Conservation (phyloP, 2,113 vertebrate species). For the Grammomys dolichurus region DNA sequence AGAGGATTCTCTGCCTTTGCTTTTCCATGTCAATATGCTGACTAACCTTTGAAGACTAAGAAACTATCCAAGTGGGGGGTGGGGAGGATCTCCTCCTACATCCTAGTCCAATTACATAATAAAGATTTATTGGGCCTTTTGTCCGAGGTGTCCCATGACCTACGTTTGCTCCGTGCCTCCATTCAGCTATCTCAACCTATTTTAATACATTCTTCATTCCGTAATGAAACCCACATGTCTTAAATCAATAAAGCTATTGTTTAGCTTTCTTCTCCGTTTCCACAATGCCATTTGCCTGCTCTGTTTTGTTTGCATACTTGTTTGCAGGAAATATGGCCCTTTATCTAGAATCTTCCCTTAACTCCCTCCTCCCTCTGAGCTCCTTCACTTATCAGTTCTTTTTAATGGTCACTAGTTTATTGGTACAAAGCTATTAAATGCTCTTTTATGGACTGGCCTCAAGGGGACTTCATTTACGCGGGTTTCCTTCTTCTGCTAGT, state of each 20-base stretch:
- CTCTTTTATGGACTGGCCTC: slow-evolving; percentile 27
- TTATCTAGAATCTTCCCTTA: slow-evolving; percentile 60
- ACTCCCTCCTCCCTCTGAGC: background rate
- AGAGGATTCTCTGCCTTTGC: slow-evolving; percentile 57
- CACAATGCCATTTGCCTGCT: slow-evolving; percentile 34
- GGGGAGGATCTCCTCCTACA: background rate
- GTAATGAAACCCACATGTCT: slow-evolving; percentile 84
- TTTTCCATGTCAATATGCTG: slow-evolving; percentile 13
- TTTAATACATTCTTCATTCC: slow-evolving; percentile 72
- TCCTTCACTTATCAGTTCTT: slow-evolving; percentile 61
- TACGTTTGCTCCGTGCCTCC: slow-evolving; percentile 74
- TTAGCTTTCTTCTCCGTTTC: slow-evolving; percentile 61
- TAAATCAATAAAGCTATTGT: slow-evolving; percentile 84
- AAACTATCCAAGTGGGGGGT: background rate
- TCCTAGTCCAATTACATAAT: slow-evolving; percentile 73
- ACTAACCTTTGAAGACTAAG: slow-evolving; percentile 67
- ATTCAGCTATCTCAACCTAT: slow-evolving; percentile 77
- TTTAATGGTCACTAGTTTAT: slow-evolving; percentile 38
- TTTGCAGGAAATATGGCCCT: slow-evolving; percentile 64
- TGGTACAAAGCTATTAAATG: slow-evolving; percentile 40
- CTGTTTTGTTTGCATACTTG: slow-evolving; percentile 70
- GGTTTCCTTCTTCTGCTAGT: slow-evolving; percentile 50
- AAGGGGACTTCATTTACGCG: slow-evolving; percentile 38
- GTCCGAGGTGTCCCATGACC: slow-evolving; percentile 75
- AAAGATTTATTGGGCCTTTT: slow-evolving; percentile 78